These are phyloP conservation scores for Tanaodytes sp. DNA, from an alignment of 2,888 invertebrate genomes.

Conservation along the genomic window DNA sequence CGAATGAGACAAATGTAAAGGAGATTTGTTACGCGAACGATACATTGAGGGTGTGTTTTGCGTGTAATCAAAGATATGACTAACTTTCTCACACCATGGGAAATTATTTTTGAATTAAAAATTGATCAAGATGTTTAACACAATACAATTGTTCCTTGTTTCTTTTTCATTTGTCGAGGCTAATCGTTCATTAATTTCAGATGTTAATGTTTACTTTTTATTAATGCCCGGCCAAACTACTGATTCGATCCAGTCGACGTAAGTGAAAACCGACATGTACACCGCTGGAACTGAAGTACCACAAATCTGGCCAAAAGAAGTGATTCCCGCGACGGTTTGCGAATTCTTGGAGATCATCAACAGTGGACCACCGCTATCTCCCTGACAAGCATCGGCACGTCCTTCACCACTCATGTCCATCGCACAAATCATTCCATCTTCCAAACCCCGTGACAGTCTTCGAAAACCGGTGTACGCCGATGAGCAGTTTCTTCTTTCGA, in stretches of 20 bases:
- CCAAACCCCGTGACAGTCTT: slow-evolving; percentile 62
- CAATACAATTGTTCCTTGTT: no score
- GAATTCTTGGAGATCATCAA: slow-evolving; percentile 55
- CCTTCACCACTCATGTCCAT: slow-evolving; percentile 58
- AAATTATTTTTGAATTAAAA: slow-evolving; percentile 40
- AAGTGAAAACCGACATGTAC: slow-evolving; percentile 63
- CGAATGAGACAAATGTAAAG: slow-evolving; percentile 10
- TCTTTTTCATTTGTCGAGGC: no score
- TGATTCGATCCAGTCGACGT: slow-evolving; percentile 68
- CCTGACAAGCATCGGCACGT: slow-evolving; percentile 62
- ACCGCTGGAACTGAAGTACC: slow-evolving; percentile 62
- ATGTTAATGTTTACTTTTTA: neutral
- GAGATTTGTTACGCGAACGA: neutral
- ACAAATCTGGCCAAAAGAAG: slow-evolving; percentile 66
- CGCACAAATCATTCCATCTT: slow-evolving; percentile 63
- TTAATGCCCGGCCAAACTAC: slow-evolving; percentile 61
- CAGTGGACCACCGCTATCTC: slow-evolving; percentile 68
- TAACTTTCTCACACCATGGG: slow-evolving; percentile 5
- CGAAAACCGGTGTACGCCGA: slow-evolving; percentile 51
- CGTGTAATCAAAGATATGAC: neutral
- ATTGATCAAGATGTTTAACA: slow-evolving; percentile 7
- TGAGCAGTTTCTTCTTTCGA: slow-evolving; percentile 54
- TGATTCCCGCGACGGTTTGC: slow-evolving; percentile 62
- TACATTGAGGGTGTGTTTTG: slow-evolving; percentile 8
- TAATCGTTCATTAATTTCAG: no score